These are phyloP conservation scores for Tarsius wallacei DNA, from an alignment of 2,797 vertebrate genomes.

Conservation along the genomic window DNA sequence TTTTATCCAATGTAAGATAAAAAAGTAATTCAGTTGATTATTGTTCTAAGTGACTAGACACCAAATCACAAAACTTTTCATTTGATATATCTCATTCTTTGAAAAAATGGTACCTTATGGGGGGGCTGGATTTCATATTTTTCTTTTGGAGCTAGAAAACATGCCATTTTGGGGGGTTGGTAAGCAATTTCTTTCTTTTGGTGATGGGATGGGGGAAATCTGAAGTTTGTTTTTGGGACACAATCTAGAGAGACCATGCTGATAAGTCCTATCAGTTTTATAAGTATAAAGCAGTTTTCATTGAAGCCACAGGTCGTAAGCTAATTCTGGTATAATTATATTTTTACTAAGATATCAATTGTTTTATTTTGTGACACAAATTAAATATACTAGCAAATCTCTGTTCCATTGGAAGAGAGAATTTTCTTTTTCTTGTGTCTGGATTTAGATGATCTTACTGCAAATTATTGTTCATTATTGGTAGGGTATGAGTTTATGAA, in stretches of 20 bases:
- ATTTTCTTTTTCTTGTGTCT: constrained; percentile 20
- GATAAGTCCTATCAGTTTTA: neutral
- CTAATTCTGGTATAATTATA: neutral
- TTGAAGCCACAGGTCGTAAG: neutral
- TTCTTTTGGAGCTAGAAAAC: neutral
- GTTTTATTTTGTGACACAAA: neutral
- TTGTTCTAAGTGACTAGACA: neutral
- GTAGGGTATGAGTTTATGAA: neutral
- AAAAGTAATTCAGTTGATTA: neutral
- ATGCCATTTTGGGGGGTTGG: neutral
- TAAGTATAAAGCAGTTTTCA: neutral
- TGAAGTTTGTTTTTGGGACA: neutral
- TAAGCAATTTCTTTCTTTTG: neutral
- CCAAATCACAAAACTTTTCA: neutral
- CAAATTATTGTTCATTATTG: neutral
- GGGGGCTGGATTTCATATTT: neutral
- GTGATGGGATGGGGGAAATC: neutral
- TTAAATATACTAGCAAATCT: neutral
- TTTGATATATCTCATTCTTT: neutral
- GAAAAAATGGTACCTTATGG: neutral
- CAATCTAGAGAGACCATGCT: too few species aligned
- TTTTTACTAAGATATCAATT: neutral
- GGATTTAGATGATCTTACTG: neutral
- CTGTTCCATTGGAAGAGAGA: neutral
- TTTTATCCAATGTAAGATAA: neutral